Conservation (phyloP, 2,113 vertebrate species). For the Halichoerus grypus region DNA sequence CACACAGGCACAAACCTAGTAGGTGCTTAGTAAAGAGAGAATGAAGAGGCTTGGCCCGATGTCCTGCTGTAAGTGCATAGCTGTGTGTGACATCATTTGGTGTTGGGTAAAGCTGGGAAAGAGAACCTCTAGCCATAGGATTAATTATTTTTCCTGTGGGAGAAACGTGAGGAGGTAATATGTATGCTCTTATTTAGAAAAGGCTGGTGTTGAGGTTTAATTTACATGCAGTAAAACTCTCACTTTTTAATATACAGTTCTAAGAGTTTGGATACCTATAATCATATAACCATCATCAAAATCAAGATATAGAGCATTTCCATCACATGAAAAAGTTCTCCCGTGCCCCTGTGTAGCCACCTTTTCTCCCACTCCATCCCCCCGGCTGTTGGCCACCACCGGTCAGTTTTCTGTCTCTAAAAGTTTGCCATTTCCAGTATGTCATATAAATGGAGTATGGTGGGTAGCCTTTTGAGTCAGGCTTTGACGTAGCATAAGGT, state of each 20-base stretch:
- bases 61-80: not conserved
- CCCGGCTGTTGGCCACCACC: not conserved
- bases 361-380: not conserved
- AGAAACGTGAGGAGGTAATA: not conserved
- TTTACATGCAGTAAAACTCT: not conserved
- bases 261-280: not conserved
- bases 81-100: not conserved
- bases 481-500: not conserved
- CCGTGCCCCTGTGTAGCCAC: accelerated
- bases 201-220: not conserved
- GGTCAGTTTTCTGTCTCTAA: not conserved
- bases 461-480: not conserved
- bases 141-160: not conserved
- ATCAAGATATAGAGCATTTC: not conserved
- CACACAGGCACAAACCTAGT: not conserved
- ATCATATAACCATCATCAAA: not conserved
- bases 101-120: not conserved
- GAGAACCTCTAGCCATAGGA: not conserved
- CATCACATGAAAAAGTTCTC: not conserved
- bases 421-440: not conserved
- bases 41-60: not conserved
- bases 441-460: not conserved
- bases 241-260: not conserved
- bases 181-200: not conserved
- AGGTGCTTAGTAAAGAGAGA: not conserved